phyloP scores from a whole-genome alignment of 2,888 invertebrate genomes.

The Pycnomerus fuliginosus region DNA sequence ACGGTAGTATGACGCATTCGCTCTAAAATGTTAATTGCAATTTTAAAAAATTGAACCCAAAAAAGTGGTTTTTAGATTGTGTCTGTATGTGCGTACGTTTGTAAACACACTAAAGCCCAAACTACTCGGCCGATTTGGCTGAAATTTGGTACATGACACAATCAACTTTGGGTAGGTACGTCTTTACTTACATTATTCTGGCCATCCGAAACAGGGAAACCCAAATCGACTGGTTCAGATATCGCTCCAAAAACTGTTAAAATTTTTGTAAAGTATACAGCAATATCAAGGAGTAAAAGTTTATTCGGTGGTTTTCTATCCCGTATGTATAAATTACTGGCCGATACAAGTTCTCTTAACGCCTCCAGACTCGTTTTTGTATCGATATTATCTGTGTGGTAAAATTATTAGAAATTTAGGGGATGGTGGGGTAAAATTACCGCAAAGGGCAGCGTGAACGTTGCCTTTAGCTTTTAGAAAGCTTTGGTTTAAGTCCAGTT shows the following conservation, averaged over 20 bases:
- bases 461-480: conserved; percentile 63
- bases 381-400: conserved; percentile 80
- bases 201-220: conserved; percentile 64
- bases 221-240: conserved; percentile 65
- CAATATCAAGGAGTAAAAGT: conserved; percentile 73
- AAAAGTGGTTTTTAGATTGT: background rate
- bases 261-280: conserved; percentile 81
- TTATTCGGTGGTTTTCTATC: conserved; percentile 58
- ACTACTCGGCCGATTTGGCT: too few relatives aligned
- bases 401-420: conserved; percentile 1
- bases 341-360: conserved; percentile 80
- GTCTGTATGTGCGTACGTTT: too few relatives aligned
- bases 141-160: too few relatives aligned
- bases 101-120: too few relatives aligned
- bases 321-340: conserved; percentile 84
- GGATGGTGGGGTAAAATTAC: conserved; percentile 54
- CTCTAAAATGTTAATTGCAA: conserved; percentile 12
- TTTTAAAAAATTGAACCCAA: background rate
- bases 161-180: too few relatives aligned
- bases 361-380: conserved; percentile 84
- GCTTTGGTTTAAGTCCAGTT: conserved; percentile 68
- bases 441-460: conserved; percentile 82
- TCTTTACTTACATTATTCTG: conserved; percentile 1
- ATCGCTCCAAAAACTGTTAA: conserved; percentile 78
- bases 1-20: conserved; percentile 86